A percentile compares a stretch with the other conserved stretches of the same genome.
Evolutionary conservation across 2,113 vertebrate genomes (phyloP).

Genomic region (Podocnemis expansa): DNA sequence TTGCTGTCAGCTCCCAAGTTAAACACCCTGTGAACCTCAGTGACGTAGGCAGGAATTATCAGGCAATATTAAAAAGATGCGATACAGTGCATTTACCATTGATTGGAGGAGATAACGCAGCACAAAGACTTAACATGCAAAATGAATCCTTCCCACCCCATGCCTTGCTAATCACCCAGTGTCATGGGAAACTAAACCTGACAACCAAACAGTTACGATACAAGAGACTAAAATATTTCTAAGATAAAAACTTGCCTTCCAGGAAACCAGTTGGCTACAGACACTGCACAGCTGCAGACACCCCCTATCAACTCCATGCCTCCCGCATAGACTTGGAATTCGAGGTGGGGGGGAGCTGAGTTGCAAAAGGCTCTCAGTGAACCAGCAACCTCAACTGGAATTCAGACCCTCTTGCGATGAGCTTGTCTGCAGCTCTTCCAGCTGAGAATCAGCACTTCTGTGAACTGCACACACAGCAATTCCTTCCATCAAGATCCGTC

Average conservation of each 20-base stretch:
- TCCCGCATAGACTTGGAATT: neutral
- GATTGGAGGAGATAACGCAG: neutral
- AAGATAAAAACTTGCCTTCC: slow-evolving; percentile 34
- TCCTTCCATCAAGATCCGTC: neutral
- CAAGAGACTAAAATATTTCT: neutral
- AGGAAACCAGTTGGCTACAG: slow-evolving; percentile 59
- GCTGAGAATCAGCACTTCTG: slow-evolving; percentile 27
- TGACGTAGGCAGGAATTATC: slow-evolving; percentile 53
- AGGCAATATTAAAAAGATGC: neutral
- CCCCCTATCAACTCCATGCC: neutral
- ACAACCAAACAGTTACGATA: slow-evolving; percentile 10
- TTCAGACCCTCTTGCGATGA: slow-evolving; percentile 58
- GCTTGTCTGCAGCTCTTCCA: slow-evolving; percentile 49
- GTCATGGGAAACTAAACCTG: slow-evolving; percentile 56
- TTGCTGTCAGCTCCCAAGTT: slow-evolving; percentile 41
- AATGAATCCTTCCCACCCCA: neutral
- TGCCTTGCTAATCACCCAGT: neutral
- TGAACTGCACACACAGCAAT: slow-evolving; percentile 49
- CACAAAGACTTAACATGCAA: neutral
- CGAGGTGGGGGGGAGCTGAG: neutral
- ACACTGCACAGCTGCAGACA: slow-evolving; percentile 49
- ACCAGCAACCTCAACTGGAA: slow-evolving; percentile 51
- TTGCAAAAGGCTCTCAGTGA: slow-evolving; percentile 28
- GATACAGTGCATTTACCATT: slow-evolving; percentile 1
- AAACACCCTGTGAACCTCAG: slow-evolving; percentile 53